Evolutionary conservation across 2,113 vertebrate genomes (phyloP).

Genomic region (human): GRCh38 chr1:107802001-107802500

Average conservation of each 20-base stretch:
- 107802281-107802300: not conserved
- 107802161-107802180: not conserved
- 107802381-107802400: not conserved
- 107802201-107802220: not conserved
- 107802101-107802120: not conserved
- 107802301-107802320: not conserved
- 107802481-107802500: not conserved
- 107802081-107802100: not conserved
- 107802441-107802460: not conserved
- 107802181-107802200: not conserved
- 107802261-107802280: not conserved
- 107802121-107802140: not conserved
- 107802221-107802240: not conserved
- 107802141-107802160: not conserved
- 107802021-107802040: not conserved
- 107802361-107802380: not conserved
- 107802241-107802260: not conserved
- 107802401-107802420: not conserved
- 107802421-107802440: not conserved
- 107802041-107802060: not conserved
- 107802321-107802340: not conserved
- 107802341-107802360: not conserved
- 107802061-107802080: not conserved
- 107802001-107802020: too few species aligned
- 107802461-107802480: not conserved